A percentile compares a stretch with the other conserved stretches of the same genome.
phyloP scores from a whole-genome alignment of 2,113 vertebrate species.

The Ailuropoda melanoleuca region DNA sequence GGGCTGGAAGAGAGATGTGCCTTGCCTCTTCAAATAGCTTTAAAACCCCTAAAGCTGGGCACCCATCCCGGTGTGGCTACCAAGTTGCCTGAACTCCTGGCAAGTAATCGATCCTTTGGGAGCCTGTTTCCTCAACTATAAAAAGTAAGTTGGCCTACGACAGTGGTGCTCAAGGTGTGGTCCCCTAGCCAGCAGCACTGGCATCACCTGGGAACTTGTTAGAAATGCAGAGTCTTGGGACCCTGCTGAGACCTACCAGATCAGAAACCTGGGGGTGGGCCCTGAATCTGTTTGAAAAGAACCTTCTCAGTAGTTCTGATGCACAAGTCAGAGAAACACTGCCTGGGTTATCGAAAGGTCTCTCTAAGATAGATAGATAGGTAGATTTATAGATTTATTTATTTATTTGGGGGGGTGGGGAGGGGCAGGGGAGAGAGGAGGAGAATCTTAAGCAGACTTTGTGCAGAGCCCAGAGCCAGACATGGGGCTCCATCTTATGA shows the following conservation, averaged over 20 bases:
- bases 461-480: not conserved
- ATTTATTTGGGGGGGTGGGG: not conserved
- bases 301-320: no score
- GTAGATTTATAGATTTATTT: not conserved
- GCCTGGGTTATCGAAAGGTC: no score
- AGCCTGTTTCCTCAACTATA: not conserved
- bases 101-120: fast-evolving
- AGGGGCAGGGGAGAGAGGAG: not conserved
- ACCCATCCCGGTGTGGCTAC: fast-evolving
- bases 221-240: not conserved
- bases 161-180: not conserved
- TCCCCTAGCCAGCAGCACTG: not conserved
- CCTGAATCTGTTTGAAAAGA: not conserved
- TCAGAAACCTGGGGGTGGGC: not conserved
- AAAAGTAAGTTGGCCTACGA: not conserved
- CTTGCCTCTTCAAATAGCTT: not conserved
- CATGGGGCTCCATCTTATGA: not conserved
- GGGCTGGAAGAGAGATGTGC: not conserved
- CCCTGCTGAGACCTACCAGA: not conserved
- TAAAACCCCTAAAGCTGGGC: not conserved
- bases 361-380: no score
- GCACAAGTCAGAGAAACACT: not conserved
- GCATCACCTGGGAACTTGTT: not conserved
- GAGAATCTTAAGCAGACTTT: not conserved
- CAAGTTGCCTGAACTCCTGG: not conserved